Base-by-base conservation (phyloP, 1,140 invertebrate species). In the Drosophila albomicans region DNA sequence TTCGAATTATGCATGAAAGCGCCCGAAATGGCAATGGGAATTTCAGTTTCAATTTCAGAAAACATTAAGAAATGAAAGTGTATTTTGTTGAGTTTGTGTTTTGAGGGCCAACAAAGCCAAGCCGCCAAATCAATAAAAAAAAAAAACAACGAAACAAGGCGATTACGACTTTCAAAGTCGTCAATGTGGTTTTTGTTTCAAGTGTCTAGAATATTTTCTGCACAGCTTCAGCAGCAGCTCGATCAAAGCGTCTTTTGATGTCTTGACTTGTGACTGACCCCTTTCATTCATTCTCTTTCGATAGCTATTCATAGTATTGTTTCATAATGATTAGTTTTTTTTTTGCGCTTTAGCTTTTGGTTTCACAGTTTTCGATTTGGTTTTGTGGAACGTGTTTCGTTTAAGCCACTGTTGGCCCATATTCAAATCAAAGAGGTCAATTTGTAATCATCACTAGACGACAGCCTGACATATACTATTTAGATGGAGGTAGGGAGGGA, bases 1-100 rank as follows among this genome's bases (percentile, higher is more conserved):
- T 51, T 13, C 56, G 25, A 69, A 74, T 62, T 62, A 74, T 74
- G 48, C 71, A 74, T 74, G 71, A 56, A 67, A 68, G 71, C 71
- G 48, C 41, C 64, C 54, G 16, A 25, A 51, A 35, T 58, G 63
- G 69, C 69, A 65, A 66, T 65, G 63, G 52, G 62, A 57, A 49
- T 63, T 54, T 71, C 51, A 30, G 52, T 51, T 57, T 70, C 66
- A 61, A 16, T 63, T 54, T 70, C 48, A 10, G n/a, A 57, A 61
- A 51, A 43, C 38, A 32, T 32, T n/a, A 16, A 66, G 16, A 70
- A 57, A 57, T 52, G 69, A 72, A 72, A 72, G 69, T 72, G 52
- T 41, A 25, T 49, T 49, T 49, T 28, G 48, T 38, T 38, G 1
- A 10, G 8, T 3, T 1, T 38, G 6, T 38, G 35, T 8, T 2